Evolutionary conservation across 2,888 invertebrate genomes (phyloP).

Genomic region (Dolichomitus sp.): DNA sequence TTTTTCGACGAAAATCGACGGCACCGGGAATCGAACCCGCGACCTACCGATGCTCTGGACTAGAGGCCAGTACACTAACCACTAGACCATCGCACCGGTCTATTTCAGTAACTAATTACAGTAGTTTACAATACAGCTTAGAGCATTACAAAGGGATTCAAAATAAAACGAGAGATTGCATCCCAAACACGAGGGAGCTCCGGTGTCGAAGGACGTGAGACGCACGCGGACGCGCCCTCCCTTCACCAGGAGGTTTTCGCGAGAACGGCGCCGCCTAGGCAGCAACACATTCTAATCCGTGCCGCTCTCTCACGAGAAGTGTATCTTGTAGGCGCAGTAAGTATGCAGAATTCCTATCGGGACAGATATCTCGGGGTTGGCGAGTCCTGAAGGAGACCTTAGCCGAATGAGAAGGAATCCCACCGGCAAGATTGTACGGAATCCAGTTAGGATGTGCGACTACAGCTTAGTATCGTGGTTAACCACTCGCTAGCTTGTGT

Average conservation of each 20-base stretch:
- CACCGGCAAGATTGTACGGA: slow-evolving; percentile 16
- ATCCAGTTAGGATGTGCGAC: slow-evolving; percentile 31
- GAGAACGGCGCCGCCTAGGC: slow-evolving; percentile 36
- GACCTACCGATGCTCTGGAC: too few species aligned
- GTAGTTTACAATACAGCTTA: too few species aligned
- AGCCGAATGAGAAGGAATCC: not conserved
- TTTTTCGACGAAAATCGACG: too few species aligned
- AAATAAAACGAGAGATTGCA: too few species aligned
- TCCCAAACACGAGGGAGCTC: slow-evolving; percentile 28
- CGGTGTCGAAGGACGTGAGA: slow-evolving; percentile 58
- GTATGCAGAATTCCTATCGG: slow-evolving; percentile 33
- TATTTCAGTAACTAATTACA: too few species aligned
- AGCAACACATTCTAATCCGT: slow-evolving; percentile 55
- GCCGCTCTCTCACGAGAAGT: slow-evolving; percentile 34
- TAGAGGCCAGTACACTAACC: too few species aligned
- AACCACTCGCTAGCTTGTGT: slow-evolving; percentile 13
- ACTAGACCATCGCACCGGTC: too few species aligned
- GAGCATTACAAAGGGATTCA: too few species aligned
- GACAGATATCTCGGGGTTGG: slow-evolving; percentile 27
- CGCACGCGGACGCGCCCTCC: slow-evolving; percentile 52
- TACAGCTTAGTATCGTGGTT: not conserved
- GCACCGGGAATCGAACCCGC: too few species aligned
- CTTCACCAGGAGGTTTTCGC: slow-evolving; percentile 35
- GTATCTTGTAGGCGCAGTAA: slow-evolving; percentile 6
- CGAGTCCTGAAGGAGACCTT: slow-evolving; percentile 35